Evolutionary conservation across 1,140 invertebrate species (phyloP).

Genomic region (Tetramorium parvispinum): DNA sequence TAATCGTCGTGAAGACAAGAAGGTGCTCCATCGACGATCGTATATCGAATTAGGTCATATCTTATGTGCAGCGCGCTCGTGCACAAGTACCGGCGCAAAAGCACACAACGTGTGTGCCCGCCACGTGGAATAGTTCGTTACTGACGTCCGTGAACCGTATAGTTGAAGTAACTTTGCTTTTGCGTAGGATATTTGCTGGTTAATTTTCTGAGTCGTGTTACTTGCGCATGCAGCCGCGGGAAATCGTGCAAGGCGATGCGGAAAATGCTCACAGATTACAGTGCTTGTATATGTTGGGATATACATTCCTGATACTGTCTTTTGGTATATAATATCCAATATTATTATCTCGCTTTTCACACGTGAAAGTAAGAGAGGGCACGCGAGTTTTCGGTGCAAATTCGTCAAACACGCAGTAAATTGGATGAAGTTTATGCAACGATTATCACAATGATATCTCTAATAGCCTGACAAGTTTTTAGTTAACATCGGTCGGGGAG

Average conservation of each 20-base stretch:
- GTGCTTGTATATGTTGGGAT: no score
- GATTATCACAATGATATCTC: conserved; percentile 19
- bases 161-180: conserved; percentile 36
- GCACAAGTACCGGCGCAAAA: conserved; percentile 13
- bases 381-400: background rate
- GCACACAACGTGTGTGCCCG: background rate
- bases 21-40: conserved; percentile 52
- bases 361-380: no score
- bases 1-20: conserved; percentile 62
- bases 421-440: background rate
- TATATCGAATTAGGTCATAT: conserved; percentile 63
- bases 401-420: conserved; percentile 22
- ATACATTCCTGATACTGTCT: background rate
- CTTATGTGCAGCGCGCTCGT: conserved; percentile 8
- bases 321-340: background rate
- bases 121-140: conserved; percentile 17
- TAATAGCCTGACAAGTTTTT: conserved; percentile 33
- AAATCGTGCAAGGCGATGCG: conserved; percentile 16
- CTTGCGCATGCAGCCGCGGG: background rate
- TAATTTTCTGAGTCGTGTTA: conserved; percentile 49
- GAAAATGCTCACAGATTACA: background rate
- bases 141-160: background rate
- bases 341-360: background rate
- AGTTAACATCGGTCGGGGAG: conserved; percentile 8
- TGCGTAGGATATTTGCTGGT: conserved; percentile 32